Evolutionary conservation across 2,888 invertebrate species (phyloP).

Genomic region (Isoperla grammatica): DNA sequence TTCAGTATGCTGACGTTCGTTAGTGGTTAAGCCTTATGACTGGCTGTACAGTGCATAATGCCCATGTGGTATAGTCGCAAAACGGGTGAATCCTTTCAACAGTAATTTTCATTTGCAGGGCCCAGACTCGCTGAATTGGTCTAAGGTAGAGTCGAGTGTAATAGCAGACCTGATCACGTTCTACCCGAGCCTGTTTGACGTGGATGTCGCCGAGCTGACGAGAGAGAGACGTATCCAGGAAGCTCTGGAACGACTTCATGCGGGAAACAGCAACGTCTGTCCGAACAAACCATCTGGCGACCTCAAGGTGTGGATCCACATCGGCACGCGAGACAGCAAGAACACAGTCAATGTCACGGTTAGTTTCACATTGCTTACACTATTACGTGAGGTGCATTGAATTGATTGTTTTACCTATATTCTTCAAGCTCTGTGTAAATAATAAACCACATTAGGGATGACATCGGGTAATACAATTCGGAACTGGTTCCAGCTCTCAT

Average conservation of each 20-base stretch:
- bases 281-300: slow-evolving; percentile 65
- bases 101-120: slow-evolving; percentile 12
- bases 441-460: no score
- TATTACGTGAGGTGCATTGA: neutral
- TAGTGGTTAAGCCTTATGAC: no score
- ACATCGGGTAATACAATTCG: no score
- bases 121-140: slow-evolving; percentile 45
- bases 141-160: slow-evolving; percentile 65
- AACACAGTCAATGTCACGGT: slow-evolving; percentile 56
- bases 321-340: slow-evolving; percentile 56
- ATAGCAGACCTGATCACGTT: slow-evolving; percentile 69
- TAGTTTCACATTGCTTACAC: no score
- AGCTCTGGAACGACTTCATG: slow-evolving; percentile 64
- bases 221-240: slow-evolving; percentile 70
- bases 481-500: no score
- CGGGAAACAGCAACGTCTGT: slow-evolving; percentile 43
- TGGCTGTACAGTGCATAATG: no score
- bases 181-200: slow-evolving; percentile 73
- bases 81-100: no score
- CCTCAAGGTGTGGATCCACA: slow-evolving; percentile 71
- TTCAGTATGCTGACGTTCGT: no score
- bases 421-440: no score
- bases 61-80: no score
- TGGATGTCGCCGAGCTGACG: slow-evolving; percentile 66
- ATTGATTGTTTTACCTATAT: neutral